These are phyloP conservation scores for Drosophila lutescens DNA, from an alignment of 2,888 invertebrate genomes.

Conservation along the genomic window DNA sequence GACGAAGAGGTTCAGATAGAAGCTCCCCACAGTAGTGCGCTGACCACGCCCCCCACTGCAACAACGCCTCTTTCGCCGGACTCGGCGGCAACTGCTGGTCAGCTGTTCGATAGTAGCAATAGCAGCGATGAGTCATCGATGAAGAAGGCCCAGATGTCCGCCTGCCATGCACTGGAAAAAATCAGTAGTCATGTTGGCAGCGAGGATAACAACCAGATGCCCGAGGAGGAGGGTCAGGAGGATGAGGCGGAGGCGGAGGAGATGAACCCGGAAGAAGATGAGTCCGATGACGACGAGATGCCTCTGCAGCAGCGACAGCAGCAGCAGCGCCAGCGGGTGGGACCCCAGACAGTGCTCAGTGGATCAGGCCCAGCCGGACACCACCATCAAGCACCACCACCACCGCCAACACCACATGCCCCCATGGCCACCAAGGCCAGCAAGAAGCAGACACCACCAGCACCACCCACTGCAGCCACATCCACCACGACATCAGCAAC, in stretches of 20 bases:
- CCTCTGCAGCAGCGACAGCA: conserved; percentile 36
- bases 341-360: conserved; percentile 33
- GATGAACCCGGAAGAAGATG: conserved; percentile 10
- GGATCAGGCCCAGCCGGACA: neutral
- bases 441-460: conserved; percentile 79
- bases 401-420: conserved; percentile 36
- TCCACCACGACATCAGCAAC: conserved; percentile 69
- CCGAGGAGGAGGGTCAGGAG: conserved; percentile 22
- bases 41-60: conserved; percentile 74
- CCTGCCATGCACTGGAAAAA: conserved; percentile 77
- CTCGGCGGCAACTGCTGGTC: conserved; percentile 81
- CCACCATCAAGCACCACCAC: conserved; percentile 1
- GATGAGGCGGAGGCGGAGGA: conserved; percentile 29
- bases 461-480: conserved; percentile 42
- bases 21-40: conserved; percentile 73
- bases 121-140: conserved; percentile 80
- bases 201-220: conserved; percentile 20
- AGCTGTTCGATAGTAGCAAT: conserved; percentile 82
- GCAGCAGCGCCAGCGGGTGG: conserved; percentile 53
- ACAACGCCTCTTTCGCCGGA: conserved; percentile 81
- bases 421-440: conserved; percentile 81
- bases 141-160: conserved; percentile 81
- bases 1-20: conserved; percentile 49
- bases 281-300: conserved; percentile 32
- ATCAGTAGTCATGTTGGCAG: conserved; percentile 56